A percentile compares a stretch with the other conserved stretches of the same genome.
Evolutionary conservation across 1,140 invertebrate genomes (phyloP).

Genomic region (Euschistus heros): DNA sequence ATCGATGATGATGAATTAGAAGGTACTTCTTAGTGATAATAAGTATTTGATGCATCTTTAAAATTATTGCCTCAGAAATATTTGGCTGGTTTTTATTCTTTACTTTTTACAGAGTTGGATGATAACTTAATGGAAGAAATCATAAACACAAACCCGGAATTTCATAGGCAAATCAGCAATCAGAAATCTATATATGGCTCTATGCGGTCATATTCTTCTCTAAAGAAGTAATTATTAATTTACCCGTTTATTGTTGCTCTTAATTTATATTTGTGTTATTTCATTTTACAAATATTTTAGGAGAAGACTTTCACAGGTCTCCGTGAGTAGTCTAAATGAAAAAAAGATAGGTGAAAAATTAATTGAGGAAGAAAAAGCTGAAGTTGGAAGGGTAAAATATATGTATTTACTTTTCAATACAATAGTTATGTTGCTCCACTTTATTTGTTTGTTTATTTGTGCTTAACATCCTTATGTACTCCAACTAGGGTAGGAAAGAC

Average conservation of each 20-base stretch:
- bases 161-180: slow-evolving; percentile 19
- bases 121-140: slow-evolving; percentile 23
- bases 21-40: background rate
- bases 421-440: no score
- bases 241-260: no score
- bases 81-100: no score
- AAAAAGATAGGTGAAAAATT: slow-evolving; percentile 59
- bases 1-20: slow-evolving; percentile 36
- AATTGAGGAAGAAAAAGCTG: slow-evolving; percentile 77
- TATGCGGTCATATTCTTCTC: slow-evolving; percentile 24
- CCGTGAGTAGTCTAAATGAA: no score
- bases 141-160: slow-evolving; percentile 19
- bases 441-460: no score
- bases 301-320: no score
- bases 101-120: slow-evolving; percentile 23
- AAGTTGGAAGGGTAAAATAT: slow-evolving; percentile 75
- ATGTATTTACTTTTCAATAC: no score
- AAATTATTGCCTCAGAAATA: no score
- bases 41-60: background rate
- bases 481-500: no score
- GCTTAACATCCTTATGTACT: no score
- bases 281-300: no score
- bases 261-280: no score
- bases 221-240: slow-evolving; percentile 24
- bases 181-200: slow-evolving; percentile 25